phyloP scores from a whole-genome alignment of 2,888 invertebrate species.

The Cosmopolites sordidus region DNA sequence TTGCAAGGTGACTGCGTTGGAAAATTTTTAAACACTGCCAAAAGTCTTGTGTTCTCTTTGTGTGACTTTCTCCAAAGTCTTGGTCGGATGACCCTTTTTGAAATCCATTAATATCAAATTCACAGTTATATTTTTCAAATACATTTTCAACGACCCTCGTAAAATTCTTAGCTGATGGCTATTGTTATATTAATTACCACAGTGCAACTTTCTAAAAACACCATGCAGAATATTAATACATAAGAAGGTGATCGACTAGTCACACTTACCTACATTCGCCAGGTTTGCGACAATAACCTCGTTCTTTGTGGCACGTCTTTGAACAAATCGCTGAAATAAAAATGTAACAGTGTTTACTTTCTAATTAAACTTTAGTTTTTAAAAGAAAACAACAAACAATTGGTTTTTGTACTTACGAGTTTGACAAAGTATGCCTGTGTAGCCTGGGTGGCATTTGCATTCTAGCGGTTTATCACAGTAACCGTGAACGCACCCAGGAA shows the following conservation, averaged over 20 bases:
- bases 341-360: background rate
- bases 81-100: too few relatives aligned
- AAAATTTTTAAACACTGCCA: too few relatives aligned
- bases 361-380: background rate
- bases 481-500: slow-evolving; percentile 89
- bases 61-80: too few relatives aligned
- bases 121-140: too few relatives aligned
- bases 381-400: too few relatives aligned
- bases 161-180: too few relatives aligned
- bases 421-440: slow-evolving; percentile 83
- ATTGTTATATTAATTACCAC: too few relatives aligned
- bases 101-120: too few relatives aligned
- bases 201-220: too few relatives aligned
- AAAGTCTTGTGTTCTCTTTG: too few relatives aligned
- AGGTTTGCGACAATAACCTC: slow-evolving; percentile 78
- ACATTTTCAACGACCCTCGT: too few relatives aligned
- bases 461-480: slow-evolving; percentile 85
- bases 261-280: slow-evolving; percentile 66
- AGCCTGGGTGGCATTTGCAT: slow-evolving; percentile 88
- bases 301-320: slow-evolving; percentile 73
- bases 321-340: slow-evolving; percentile 72
- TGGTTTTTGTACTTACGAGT: slow-evolving; percentile 77
- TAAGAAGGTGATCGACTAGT: background rate
- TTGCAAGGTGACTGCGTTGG: too few relatives aligned
- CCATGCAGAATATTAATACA: background rate